These are phyloP conservation scores for Ochropleura plecta DNA, from an alignment of 2,888 invertebrate species.

Conservation along the genomic window DNA sequence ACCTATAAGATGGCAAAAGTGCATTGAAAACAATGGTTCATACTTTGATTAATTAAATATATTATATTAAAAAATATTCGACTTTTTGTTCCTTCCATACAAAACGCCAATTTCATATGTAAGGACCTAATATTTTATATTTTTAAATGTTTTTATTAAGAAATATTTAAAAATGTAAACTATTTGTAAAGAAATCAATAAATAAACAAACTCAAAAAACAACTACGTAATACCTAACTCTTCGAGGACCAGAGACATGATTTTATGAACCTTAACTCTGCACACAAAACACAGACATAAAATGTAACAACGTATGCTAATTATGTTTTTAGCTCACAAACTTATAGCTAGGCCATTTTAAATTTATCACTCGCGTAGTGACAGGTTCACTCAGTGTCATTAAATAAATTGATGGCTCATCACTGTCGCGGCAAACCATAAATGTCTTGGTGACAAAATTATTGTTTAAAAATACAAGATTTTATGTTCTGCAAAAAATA, in stretches of 20 bases:
- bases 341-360: conserved; percentile 47
- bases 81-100: no score
- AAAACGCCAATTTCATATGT: no score
- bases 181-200: no score
- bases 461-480: conserved; percentile 53
- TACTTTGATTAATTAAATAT: no score
- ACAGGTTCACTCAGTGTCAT: conserved; percentile 51
- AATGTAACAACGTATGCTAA: conserved; percentile 49
- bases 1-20: no score
- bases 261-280: background rate
- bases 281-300: conserved; percentile 27
- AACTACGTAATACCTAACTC: background rate
- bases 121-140: no score
- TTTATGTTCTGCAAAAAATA: conserved; percentile 38
- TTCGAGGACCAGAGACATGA: background rate
- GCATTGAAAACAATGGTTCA: no score
- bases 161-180: no score
- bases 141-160: no score
- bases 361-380: conserved; percentile 49
- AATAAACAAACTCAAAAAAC: no score
- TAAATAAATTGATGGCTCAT: conserved; percentile 63
- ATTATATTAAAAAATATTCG: no score
- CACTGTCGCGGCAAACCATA: conserved; percentile 46
- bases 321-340: conserved; percentile 51
- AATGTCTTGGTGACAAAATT: conserved; percentile 55